phyloP scores from a whole-genome alignment of 1,140 invertebrate genomes.

The Ephestia elutella region DNA sequence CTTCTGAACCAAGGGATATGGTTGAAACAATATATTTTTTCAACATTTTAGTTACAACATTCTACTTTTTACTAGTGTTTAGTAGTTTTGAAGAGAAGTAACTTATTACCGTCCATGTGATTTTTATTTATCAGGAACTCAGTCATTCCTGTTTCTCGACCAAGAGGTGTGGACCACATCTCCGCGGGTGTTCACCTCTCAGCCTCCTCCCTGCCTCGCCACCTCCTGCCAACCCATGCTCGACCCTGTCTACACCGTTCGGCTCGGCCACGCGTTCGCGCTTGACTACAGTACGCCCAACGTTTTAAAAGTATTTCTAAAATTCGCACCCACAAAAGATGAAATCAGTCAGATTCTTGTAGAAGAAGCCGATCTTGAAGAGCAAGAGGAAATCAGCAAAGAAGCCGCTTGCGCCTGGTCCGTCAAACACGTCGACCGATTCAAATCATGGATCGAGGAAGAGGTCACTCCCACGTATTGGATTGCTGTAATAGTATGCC shows the following conservation, averaged over 20 bases:
- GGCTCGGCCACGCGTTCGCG: background rate
- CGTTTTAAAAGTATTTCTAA: background rate
- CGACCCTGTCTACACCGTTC: background rate
- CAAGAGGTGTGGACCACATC: constrained; percentile 3
- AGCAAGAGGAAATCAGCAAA: background rate
- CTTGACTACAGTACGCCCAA: background rate
- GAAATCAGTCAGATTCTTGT: constrained; percentile 6
- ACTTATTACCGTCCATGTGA: background rate
- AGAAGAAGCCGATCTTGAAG: background rate
- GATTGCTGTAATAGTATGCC: constrained; percentile 4
- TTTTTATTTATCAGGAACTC: background rate
- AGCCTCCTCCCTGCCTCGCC: background rate
- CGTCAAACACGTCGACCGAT: background rate
- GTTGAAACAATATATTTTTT: no score
- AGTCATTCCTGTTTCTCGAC: constrained; percentile 14
- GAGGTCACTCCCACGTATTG: background rate
- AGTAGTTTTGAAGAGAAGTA: background rate
- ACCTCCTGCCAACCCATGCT: background rate
- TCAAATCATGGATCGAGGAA: constrained; percentile 3
- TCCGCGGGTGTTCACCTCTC: background rate
- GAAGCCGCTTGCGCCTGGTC: constrained; percentile 13
- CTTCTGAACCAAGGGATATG: no score
- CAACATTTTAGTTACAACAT: background rate
- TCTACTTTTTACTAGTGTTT: background rate
- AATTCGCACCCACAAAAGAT: background rate